Evolutionary conservation across 2,888 invertebrate genomes (phyloP), one percentile per base, ranked within the genome.

Genomic region (Smittia sp.): DNA sequence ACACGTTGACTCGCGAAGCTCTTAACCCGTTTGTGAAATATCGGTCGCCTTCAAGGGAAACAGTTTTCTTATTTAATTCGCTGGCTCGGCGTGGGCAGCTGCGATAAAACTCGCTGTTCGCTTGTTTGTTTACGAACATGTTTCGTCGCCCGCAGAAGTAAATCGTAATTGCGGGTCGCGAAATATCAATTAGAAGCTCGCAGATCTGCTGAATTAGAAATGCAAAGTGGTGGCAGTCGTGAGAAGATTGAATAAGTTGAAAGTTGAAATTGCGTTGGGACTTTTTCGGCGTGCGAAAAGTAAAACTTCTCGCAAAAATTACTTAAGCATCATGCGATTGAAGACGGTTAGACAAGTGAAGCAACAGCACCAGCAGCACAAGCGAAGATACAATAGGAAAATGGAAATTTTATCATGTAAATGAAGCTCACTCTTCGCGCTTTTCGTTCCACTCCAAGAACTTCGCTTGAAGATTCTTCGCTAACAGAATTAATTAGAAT

Each of bases 301-400:
- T n/a, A n/a, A 32, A 32, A 3, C 9, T 32, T 32, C 9, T 32
- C 32, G 3, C 32, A 6, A 32, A 58, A 22, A 58, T 18, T 22
- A 58, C 1, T 20, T 20, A 58, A 58, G 58, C 7, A 58, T 58
- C 24, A 69, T 69, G 69, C 25, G 76, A 74, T 75, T 76, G 70
- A 86, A 86, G 79, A 90, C 89, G 77, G 90, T 90, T 78, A 86
- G 89, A 78, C 89, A 88, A 85, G 87, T 90, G 77, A 90, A 90
- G 83, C 87, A 89, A 79, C 86, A 86, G 79, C 88, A 87, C 83
- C 83, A 84, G 76, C 79, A 84, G 74, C 80, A 85, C 7, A 72
- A 72, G 22, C 58, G 62, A 15, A 54, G 72, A 27, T 52, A 69
- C 22, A 69, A n/a, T 13, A 52, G 22, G 22, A 69, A 54, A 41